Percentiles rank a stretch among this genome's conserved stretches.
Conservation (phyloP, 2,888 invertebrate species). For the Panzeria rudis region DNA sequence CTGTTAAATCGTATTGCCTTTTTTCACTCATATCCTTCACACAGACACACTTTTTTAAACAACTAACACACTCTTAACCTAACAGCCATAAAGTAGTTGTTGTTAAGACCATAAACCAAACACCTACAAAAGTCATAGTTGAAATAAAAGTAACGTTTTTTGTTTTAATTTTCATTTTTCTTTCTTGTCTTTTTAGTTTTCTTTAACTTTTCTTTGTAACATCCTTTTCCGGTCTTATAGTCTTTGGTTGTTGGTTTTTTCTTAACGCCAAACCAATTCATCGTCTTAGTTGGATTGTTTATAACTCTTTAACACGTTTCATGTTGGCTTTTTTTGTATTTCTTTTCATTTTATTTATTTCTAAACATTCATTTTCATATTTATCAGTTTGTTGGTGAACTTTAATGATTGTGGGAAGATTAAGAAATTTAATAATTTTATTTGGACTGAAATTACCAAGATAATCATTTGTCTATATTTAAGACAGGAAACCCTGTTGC, state of each 20-base stretch:
- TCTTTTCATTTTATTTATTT: background rate
- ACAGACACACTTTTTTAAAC: background rate
- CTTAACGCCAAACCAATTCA: constrained; percentile 24
- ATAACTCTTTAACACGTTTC: constrained; percentile 57
- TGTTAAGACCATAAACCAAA: constrained; percentile 54
- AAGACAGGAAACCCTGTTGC: too few relatives aligned
- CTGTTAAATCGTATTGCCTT: constrained; percentile 24
- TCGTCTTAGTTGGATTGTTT: constrained; percentile 32
- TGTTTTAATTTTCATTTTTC: background rate
- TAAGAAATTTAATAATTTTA: background rate
- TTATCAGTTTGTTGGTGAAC: background rate
- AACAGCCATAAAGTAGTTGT: constrained; percentile 30
- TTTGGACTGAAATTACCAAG: background rate
- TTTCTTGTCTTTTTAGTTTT: constrained; percentile 26
- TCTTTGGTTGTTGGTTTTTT: constrained; percentile 13
- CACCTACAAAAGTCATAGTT: constrained; percentile 58
- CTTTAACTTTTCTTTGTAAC: constrained; percentile 21
- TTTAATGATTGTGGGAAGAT: background rate
- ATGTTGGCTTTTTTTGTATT: constrained; percentile 8
- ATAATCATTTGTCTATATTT: background rate
- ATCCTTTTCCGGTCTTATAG: constrained; percentile 59
- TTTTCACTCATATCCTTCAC: constrained; percentile 14
- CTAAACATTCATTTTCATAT: constrained; percentile 3
- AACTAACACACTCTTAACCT: background rate
- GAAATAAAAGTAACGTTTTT: constrained; percentile 46